A percentile compares a stretch with the other conserved stretches of the same genome.
These are phyloP conservation scores for Leptopilina boulardi DNA, from an alignment of 1,140 invertebrate species.

Conservation along the genomic window DNA sequence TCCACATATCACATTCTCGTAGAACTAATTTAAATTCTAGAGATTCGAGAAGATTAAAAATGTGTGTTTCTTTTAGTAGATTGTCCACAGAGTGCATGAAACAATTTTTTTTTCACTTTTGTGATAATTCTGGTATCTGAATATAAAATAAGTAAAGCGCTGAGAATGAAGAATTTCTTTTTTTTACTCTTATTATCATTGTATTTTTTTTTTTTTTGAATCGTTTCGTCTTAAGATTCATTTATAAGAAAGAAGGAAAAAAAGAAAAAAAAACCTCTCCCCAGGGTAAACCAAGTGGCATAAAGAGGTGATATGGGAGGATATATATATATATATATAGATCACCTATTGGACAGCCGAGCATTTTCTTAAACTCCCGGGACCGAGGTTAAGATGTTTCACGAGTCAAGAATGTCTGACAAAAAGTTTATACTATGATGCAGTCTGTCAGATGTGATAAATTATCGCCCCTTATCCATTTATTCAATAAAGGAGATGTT, in stretches of 20 bases:
- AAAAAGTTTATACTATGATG: constrained; percentile 3
- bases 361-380: constrained; percentile 1
- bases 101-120: no score
- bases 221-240: not conserved
- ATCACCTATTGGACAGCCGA: not conserved
- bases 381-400: not conserved
- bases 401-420: not conserved
- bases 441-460: not conserved
- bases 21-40: constrained; percentile 4
- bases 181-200: not conserved
- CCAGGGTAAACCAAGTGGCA: constrained; percentile 3
- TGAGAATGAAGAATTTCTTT: not conserved
- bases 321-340: not conserved
- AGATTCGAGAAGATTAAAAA: not conserved
- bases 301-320: not conserved
- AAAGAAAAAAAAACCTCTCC: not conserved
- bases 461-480: not conserved
- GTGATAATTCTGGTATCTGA: no score
- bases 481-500: not conserved
- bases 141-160: no score
- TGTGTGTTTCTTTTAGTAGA: no score
- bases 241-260: not conserved
- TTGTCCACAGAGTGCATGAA: no score
- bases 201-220: not conserved
- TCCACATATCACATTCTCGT: not conserved